Conservation (phyloP, 2,113 vertebrate species). For the Misgurnus mizolepis region DNA sequence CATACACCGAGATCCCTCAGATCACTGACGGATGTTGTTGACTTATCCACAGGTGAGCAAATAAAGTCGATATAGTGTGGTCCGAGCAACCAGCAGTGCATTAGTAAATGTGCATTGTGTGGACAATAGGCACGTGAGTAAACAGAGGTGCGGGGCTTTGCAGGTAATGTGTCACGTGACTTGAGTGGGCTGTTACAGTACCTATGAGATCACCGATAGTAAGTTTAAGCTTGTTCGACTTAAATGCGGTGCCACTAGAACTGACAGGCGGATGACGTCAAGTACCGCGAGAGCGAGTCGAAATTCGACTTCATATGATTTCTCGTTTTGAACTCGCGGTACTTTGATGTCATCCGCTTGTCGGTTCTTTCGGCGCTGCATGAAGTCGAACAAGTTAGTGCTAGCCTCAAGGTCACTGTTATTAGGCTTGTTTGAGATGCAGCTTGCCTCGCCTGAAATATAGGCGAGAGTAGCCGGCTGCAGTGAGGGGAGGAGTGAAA, state of each 20-base stretch:
- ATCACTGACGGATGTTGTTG: background rate
- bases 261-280: too few species aligned
- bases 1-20: background rate
- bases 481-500: too few species aligned
- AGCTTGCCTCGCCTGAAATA: too few species aligned
- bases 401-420: background rate
- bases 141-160: slow-evolving; percentile 46
- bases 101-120: background rate
- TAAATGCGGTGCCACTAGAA: too few species aligned
- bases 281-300: too few species aligned
- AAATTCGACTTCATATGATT: too few species aligned
- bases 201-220: background rate
- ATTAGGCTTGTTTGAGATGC: too few species aligned
- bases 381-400: background rate
- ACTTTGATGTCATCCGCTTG: too few species aligned
- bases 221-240: background rate
- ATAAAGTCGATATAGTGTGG: background rate
- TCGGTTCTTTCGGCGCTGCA: too few species aligned
- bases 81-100: background rate
- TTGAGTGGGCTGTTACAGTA: background rate
- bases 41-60: background rate
- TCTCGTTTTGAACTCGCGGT: too few species aligned
- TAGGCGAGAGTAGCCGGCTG: too few species aligned
- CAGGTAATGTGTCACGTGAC: slow-evolving; percentile 50
- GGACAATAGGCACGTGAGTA: slow-evolving; percentile 30